Conservation (phyloP, 2,113 vertebrate genomes). For the Salvator merianae region DNA sequence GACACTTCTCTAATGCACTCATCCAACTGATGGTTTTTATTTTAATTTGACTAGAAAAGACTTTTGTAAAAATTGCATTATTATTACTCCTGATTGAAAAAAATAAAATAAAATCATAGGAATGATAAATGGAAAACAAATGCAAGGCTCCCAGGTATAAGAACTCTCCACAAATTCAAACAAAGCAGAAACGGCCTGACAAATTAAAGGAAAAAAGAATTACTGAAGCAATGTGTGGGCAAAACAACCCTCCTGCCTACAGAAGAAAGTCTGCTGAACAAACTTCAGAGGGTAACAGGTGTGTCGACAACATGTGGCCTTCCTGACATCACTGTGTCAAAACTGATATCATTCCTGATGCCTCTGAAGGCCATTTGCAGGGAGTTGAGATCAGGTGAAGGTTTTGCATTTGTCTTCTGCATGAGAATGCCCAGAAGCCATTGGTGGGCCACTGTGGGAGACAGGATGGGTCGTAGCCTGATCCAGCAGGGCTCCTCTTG, state of each 20-base stretch:
- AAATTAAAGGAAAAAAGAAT: background rate
- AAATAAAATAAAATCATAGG: background rate
- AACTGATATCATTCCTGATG: too few species aligned
- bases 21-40: slow-evolving; percentile 30
- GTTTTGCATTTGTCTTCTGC: too few species aligned
- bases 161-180: background rate
- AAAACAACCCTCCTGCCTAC: background rate
- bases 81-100: background rate
- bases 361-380: too few species aligned
- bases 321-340: too few species aligned
- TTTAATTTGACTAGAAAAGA: slow-evolving; percentile 21
- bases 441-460: too few species aligned
- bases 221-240: background rate
- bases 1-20: slow-evolving; percentile 19
- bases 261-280: too few species aligned
- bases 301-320: too few species aligned
- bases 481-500: too few species aligned
- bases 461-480: too few species aligned
- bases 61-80: background rate
- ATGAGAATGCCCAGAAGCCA: too few species aligned
- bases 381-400: too few species aligned
- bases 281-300: too few species aligned
- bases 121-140: background rate
- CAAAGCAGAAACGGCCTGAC: background rate
- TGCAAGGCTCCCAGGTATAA: background rate